Evolutionary conservation across 2,888 invertebrate genomes (phyloP), one percentile per base, ranked within the genome.

Genomic region (Cataglyphis rosenhaueri): DNA sequence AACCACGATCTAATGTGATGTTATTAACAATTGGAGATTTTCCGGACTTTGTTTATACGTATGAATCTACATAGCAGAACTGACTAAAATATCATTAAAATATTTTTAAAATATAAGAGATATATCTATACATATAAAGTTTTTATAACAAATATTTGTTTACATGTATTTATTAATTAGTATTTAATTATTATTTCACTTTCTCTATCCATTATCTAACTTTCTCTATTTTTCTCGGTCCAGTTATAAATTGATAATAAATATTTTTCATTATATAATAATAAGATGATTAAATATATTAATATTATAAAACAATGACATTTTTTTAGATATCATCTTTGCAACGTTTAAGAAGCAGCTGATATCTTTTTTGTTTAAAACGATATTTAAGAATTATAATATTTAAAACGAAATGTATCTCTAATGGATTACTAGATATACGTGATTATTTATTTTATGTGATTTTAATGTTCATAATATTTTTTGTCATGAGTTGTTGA

Each of bases 21-120:
- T 64, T 35, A 29, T 32, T 41, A 65, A 38, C 48, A 48, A 59
- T 52, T 38, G 21, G 15, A n/a, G 12, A 38, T 82, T 61, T 64
- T 70, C n/a, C 18, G 15, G 0, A 55, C 38, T 55, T 25, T 55
- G 57, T 21, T 18, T 21, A 8, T 6, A 65, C 15, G 32, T 48
- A 12, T 41, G 9, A 61, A 29, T 73, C 6, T 38, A 4, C 2
- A 12, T n/a, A n/a, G 8, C 6, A 41, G 52, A 52, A 15, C 12
- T 21, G 21, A 1, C 6, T 71, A 10, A 48, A 48, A 29, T 44
- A 10, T 25, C 8, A 41, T 25, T 9, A 59, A 10, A 25, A 59
- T 15, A 44, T 61, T 41, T 32, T 32, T 41, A 3, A 8, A 41
- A 61, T 41, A 70, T 3, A 15, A 12, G 5, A 55, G 1, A 48